These are phyloP conservation scores for Galleria mellonella DNA, from an alignment of 1,140 invertebrate genomes.

Conservation along the genomic window DNA sequence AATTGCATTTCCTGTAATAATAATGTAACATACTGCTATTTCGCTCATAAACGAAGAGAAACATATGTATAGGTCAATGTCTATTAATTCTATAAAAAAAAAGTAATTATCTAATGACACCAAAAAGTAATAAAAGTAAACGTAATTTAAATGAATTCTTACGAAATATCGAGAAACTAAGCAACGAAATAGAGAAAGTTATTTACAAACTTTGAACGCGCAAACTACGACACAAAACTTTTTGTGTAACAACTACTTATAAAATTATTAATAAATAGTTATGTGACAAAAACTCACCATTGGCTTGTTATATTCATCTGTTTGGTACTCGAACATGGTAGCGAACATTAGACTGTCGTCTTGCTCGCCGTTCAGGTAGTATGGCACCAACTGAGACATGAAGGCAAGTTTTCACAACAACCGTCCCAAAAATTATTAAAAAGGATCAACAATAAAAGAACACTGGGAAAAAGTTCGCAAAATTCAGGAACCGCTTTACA, in stretches of 20 bases:
- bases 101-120: too few species aligned
- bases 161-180: slow-evolving; percentile 9
- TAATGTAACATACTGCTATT: too few species aligned
- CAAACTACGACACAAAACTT: background rate
- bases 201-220: slow-evolving; percentile 28
- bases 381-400: slow-evolving; percentile 73
- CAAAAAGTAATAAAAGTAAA: background rate
- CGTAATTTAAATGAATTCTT: background rate
- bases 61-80: too few species aligned
- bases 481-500: slow-evolving; percentile 32
- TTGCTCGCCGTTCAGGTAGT: slow-evolving; percentile 61
- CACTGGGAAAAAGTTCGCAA: slow-evolving; percentile 27
- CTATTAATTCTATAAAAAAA: too few species aligned
- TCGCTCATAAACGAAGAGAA: too few species aligned
- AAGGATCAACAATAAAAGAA: slow-evolving; percentile 12
- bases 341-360: slow-evolving; percentile 73
- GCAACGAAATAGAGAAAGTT: slow-evolving; percentile 47
- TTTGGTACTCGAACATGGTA: slow-evolving; percentile 73
- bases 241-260: too few species aligned
- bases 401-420: slow-evolving; percentile 50
- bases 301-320: slow-evolving; percentile 62
- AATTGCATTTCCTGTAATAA: too few species aligned
- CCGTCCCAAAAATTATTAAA: slow-evolving; percentile 31
- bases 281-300: slow-evolving; percentile 44
- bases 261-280: background rate